Percentiles rank a stretch among this genome's conserved stretches.
These are phyloP conservation scores for Periplaneta americana DNA, from an alignment of 1,140 invertebrate genomes.

Conservation along the genomic window DNA sequence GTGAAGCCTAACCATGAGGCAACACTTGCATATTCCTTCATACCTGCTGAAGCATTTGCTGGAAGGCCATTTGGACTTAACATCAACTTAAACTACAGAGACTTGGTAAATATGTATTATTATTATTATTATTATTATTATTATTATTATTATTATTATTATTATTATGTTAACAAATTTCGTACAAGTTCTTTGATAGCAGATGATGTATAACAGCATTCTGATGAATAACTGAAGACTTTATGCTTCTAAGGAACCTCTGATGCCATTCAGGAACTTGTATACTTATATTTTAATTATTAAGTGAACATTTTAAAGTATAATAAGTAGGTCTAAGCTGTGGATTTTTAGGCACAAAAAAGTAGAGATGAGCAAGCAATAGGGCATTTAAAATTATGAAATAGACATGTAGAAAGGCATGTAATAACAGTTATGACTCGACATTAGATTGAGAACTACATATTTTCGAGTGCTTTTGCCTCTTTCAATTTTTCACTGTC, in stretches of 20 bases:
- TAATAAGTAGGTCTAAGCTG: no score
- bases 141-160: background rate
- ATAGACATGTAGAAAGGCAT: no score
- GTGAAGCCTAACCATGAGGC: slow-evolving; percentile 90
- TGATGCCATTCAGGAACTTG: background rate
- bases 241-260: background rate
- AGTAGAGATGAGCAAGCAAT: no score
- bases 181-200: background rate
- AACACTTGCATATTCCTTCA: slow-evolving; percentile 91
- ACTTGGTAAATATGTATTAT: slow-evolving; percentile 53
- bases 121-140: background rate
- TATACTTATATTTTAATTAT: no score
- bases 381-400: no score
- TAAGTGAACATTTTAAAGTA: no score
- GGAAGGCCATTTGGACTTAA: slow-evolving; percentile 93
- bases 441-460: no score
- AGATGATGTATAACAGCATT: background rate
- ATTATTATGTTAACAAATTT: background rate
- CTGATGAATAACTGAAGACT: background rate
- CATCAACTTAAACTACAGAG: slow-evolving; percentile 90
- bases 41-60: slow-evolving; percentile 91
- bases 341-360: no score
- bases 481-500: no score
- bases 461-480: no score
- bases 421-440: no score